Base-by-base conservation (phyloP, 2,888 invertebrate species). In the Quadroppia sp. region DNA sequence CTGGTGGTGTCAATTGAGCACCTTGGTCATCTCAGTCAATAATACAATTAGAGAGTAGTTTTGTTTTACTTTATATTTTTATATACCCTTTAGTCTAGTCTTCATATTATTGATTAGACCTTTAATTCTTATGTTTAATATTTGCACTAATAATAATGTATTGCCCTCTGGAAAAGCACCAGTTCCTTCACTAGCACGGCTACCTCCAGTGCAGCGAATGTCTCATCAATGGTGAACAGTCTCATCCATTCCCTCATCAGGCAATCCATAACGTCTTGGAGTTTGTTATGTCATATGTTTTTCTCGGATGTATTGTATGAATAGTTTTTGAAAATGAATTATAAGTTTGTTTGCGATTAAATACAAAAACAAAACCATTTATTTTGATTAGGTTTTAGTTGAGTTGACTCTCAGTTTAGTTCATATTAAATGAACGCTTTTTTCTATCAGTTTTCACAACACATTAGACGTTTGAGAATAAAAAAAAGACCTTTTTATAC, bases 131-230 rank as follows among this genome's bases (percentile, higher is more conserved):
- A 53, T 2, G 30, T 2, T 1, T 9, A 6, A 59, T 59, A 59
- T 59, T 59, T 59, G 59, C 59, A 59, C 13, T 59, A 28, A 59
- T 59, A 28, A 59, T 59, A 59, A 59, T 30, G 59, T n/a, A 3
- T n/a, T 50, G n/a, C 50, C 50, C 50, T 20, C 50, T 50, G 50
- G 50, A 50, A n/a, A 50, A 20, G n/a, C 20, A 23, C 50, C 20
- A 2, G 50, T 23, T 15, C 50, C 50, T 45, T 6, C n/a, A 23
- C 20, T 6, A 50, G 13, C 20, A 7, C 50, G 1, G 23, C 20
- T 20, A 20, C 20, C 20, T 23, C 2, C 4, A 36, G 36, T 11
- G 45, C 45, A 45, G 2, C 45, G 2, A 15, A 45, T 11, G 15
- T 45, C 2, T 4, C 36, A 36, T 36, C 36, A n/a, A n/a, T 7